phyloP scores from a whole-genome alignment of 2,888 invertebrate genomes.

The Molanna angustata region DNA sequence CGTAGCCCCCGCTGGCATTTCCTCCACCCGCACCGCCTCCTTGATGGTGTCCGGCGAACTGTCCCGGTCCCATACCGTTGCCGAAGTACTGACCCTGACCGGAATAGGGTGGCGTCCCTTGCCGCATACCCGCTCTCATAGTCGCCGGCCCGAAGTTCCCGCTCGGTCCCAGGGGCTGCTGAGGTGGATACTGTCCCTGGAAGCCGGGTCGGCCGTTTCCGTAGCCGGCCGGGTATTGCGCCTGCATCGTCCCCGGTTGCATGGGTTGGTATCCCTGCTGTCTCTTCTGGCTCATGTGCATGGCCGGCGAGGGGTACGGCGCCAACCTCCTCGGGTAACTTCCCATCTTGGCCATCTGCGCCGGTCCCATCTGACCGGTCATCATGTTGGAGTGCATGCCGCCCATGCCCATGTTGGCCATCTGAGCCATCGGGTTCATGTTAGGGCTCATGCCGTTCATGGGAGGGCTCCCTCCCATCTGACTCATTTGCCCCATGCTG shows the following conservation, averaged over 20 bases:
- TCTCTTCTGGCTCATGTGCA: conserved; percentile 82
- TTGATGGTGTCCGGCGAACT: conserved; percentile 52
- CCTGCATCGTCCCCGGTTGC: conserved; percentile 47
- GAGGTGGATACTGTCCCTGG: conserved; percentile 65
- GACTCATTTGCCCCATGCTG: conserved; percentile 61
- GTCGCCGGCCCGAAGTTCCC: conserved; percentile 54
- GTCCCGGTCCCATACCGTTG: conserved; percentile 50
- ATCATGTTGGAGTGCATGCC: conserved; percentile 69
- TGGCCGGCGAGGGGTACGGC: conserved; percentile 82
- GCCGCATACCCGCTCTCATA: conserved; percentile 59
- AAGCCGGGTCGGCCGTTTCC: conserved; percentile 55
- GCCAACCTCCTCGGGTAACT: conserved; percentile 75
- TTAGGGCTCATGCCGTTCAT: conserved; percentile 54
- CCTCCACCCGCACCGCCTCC: conserved; percentile 45
- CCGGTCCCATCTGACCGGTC: conserved; percentile 66
- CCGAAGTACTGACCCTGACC: conserved; percentile 62
- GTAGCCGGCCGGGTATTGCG: conserved; percentile 52
- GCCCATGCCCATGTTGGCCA: conserved; percentile 75
- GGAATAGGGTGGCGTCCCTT: conserved; percentile 66
- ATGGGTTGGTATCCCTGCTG: conserved; percentile 51
- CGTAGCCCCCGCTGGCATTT: conserved; percentile 36
- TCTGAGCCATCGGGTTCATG: conserved; percentile 73
- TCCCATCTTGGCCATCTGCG: conserved; percentile 68
- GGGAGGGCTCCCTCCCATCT: conserved; percentile 40
- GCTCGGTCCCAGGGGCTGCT: conserved; percentile 61